Conservation (phyloP, 2,113 vertebrate species). For the Furnarius figulus region DNA sequence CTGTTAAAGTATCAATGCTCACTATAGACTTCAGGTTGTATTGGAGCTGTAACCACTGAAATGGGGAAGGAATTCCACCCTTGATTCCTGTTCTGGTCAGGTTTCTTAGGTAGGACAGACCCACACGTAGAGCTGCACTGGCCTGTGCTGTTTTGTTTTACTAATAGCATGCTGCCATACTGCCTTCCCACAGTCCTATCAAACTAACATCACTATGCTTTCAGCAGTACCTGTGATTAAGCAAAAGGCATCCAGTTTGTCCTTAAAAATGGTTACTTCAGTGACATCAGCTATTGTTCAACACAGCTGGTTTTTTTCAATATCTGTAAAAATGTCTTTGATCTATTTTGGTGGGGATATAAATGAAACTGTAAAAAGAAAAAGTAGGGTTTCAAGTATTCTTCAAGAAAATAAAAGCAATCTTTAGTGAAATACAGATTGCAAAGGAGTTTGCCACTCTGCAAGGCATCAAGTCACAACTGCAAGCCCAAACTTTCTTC, state of each 20-base stretch:
- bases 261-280: conserved; percentile 45
- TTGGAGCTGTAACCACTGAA: background rate
- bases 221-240: conserved; percentile 51
- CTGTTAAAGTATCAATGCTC: background rate
- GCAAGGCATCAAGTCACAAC: background rate
- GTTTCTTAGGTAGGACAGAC: conserved; percentile 48
- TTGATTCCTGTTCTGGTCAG: conserved; percentile 2
- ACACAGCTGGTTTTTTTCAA: conserved; percentile 9
- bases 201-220: conserved; percentile 67
- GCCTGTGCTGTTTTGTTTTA: conserved; percentile 48
- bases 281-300: conserved; percentile 33
- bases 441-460: background rate
- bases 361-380: background rate
- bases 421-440: conserved; percentile 14
- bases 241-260: conserved; percentile 68
- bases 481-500: conserved; percentile 20
- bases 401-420: background rate
- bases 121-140: background rate
- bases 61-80: background rate
- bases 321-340: background rate
- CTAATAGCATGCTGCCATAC: conserved; percentile 78
- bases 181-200: conserved; percentile 48
- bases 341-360: background rate
- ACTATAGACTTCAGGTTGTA: background rate
- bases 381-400: background rate